A percentile compares a stretch with the other conserved stretches of the same genome.
These are phyloP conservation scores for Melanogrammus aeglefinus DNA, from an alignment of 2,797 vertebrate species.

Conservation along the genomic window DNA sequence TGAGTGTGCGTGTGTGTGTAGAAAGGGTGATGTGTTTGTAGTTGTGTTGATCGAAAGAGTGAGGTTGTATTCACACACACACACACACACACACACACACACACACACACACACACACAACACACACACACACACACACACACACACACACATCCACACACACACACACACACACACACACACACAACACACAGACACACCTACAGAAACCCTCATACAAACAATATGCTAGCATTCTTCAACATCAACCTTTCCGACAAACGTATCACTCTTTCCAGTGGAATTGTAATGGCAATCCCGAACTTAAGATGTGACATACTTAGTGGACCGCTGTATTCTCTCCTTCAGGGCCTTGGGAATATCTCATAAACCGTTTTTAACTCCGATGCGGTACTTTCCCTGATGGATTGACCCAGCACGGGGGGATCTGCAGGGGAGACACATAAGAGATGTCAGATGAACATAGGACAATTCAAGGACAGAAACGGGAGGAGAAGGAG, in stretches of 20 bases:
- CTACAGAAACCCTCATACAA: not conserved
- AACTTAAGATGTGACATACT: slow-evolving; percentile 23
- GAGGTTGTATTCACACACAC: too few relatives aligned
- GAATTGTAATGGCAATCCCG: not conserved
- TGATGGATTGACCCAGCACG: slow-evolving; percentile 89
- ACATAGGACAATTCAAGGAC: not conserved
- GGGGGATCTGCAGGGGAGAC: slow-evolving; percentile 76
- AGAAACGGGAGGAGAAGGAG: slow-evolving; percentile 4
- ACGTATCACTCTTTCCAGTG: not conserved
- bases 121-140: too few relatives aligned
- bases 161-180: too few relatives aligned
- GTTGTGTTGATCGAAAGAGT: too few relatives aligned
- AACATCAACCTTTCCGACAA: not conserved
- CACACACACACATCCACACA: too few relatives aligned
- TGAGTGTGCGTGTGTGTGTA: too few relatives aligned
- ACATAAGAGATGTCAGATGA: not conserved
- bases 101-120: too few relatives aligned
- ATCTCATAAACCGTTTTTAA: slow-evolving; percentile 99
- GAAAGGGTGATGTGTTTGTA: too few relatives aligned
- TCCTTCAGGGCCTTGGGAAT: slow-evolving; percentile 97
- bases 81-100: too few relatives aligned
- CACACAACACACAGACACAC: too few relatives aligned
- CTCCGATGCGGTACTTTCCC: slow-evolving; percentile 92
- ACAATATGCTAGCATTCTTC: not conserved
- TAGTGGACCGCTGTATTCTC: slow-evolving; percentile 86